Conservation (phyloP, 2,888 invertebrate species). For the Conops quadrifasciatus region DNA sequence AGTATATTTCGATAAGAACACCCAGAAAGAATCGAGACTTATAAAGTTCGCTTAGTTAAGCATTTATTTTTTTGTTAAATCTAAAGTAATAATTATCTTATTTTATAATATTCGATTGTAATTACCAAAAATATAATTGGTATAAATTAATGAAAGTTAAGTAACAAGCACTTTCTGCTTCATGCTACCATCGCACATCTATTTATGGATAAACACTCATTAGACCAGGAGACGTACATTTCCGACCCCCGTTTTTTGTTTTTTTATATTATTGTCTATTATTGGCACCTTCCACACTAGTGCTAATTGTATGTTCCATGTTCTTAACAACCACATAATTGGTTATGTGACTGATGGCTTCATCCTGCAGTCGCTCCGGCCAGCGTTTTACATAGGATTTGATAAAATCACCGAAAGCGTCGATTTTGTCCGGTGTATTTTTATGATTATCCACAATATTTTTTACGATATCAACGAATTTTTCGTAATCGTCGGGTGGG, state of each 20-base stretch:
- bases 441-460: conserved; percentile 63
- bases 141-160: conserved; percentile 22
- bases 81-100: conserved; percentile 2
- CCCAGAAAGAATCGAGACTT: too few species aligned
- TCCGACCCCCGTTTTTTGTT: conserved; percentile 45
- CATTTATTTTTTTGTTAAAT: conserved; percentile 3
- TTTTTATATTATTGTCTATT: conserved; percentile 64
- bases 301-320: conserved; percentile 61
- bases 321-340: conserved; percentile 63
- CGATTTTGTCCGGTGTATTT: conserved; percentile 60
- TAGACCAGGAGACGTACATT: too few species aligned
- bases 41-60: too few species aligned
- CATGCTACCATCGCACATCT: not conserved
- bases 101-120: conserved; percentile 18
- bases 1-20: too few species aligned
- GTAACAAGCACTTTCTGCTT: conserved; percentile 30
- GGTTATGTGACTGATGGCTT: conserved; percentile 63
- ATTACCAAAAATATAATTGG: conserved; percentile 15
- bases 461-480: conserved; percentile 63
- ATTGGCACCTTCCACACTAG: conserved; percentile 58
- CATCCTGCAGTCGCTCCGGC: conserved; percentile 62
- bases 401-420: conserved; percentile 61
- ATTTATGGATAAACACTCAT: conserved; percentile 1
- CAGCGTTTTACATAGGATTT: conserved; percentile 63
- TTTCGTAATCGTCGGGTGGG: conserved; percentile 59